These are phyloP conservation scores for Trichonephila clavipes DNA, from an alignment of 1,140 invertebrate species.

Conservation along the genomic window DNA sequence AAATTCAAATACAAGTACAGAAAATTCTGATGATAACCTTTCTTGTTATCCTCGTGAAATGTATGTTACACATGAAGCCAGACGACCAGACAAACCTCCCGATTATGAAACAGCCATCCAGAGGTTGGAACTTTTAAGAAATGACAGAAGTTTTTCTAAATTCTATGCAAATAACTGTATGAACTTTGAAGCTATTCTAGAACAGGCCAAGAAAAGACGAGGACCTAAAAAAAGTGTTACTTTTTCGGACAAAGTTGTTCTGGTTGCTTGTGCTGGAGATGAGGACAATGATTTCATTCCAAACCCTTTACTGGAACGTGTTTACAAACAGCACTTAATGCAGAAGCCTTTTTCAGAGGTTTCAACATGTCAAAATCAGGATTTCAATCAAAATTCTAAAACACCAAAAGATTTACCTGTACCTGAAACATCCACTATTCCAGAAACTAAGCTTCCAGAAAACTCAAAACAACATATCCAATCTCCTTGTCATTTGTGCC, in stretches of 20 bases:
- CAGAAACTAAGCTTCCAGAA: slow-evolving; percentile 79
- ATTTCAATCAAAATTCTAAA: slow-evolving; percentile 20
- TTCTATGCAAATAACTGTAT: slow-evolving; percentile 50
- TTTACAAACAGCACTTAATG: slow-evolving; percentile 86
- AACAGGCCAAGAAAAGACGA: slow-evolving; percentile 78
- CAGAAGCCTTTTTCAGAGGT: slow-evolving; percentile 80
- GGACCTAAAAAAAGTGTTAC: slow-evolving; percentile 93
- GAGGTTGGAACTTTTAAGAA: slow-evolving; percentile 75
- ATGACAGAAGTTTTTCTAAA: slow-evolving; percentile 57
- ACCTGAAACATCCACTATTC: slow-evolving; percentile 43
- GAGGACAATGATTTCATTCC: slow-evolving; percentile 92
- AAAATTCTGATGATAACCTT: slow-evolving; percentile 45
- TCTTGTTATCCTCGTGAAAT: slow-evolving; percentile 2
- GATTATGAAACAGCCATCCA: slow-evolving; percentile 79
- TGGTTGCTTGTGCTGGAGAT: slow-evolving; percentile 94
- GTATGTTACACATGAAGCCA: background rate
- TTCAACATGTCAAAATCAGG: background rate
- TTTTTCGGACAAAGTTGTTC: slow-evolving; percentile 94
- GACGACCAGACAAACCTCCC: slow-evolving; percentile 78
- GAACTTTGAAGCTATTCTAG: slow-evolving; percentile 57
- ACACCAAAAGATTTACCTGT: slow-evolving; percentile 32
- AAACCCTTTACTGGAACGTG: slow-evolving; percentile 93
- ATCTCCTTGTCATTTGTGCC: slow-evolving; percentile 88
- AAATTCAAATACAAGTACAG: slow-evolving; percentile 39
- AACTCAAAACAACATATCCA: slow-evolving; percentile 60